Evolutionary conservation across 1,140 invertebrate genomes (phyloP), one percentile per base, ranked within the genome.

Genomic region (Drosophila gunungcola): DNA sequence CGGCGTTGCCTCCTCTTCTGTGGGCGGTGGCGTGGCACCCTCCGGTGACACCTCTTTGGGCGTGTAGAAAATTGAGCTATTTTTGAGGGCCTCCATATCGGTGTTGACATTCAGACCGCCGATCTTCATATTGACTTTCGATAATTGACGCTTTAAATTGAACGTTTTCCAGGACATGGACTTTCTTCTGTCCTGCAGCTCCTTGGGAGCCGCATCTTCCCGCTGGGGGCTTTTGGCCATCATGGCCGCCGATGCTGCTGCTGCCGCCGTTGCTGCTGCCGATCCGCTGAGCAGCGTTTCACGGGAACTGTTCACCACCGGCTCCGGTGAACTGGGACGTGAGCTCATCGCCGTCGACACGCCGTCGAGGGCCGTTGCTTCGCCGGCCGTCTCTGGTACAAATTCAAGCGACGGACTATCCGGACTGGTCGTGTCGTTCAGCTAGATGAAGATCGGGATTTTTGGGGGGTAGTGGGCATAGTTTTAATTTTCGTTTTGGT

Each of bases 121-220:
- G 61, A 97, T 93, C 92, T 96, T 97, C 80, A 96, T 93, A 92
- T 97, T 96, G 60, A 96, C 96, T 92, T 95, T 96, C 64, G 95
- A 96, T 73, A 97, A 93, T 92, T 96, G 96, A 90, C 96, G 95
- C 92, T 97, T 97, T 43, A 97, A 93, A 88, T 95, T 96, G 92
- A 97, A 96, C 58, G 94, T 94, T 86, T 95, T 96, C 95, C 95
- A 95, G 41, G 95, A 94, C 51, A 91, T 91, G 6, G 95, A 95
- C 83, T 95, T 95, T 41, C 95, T 93, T 69, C 94, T 90, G 51
- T 86, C 92, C 67, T 83, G 88, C 56, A 70, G 53, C 69, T 91
- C 88, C 72, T 90, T 90, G 27, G 75, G 65, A 21, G 57, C 53
- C 34, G 36, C 60, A 52, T 92, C 91, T 7, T 92, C 86, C 0